Percentiles rank a stretch among this genome's conserved stretches.
Conservation (phyloP, 2,797 vertebrate species). For the Diplodus puntazzo region DNA sequence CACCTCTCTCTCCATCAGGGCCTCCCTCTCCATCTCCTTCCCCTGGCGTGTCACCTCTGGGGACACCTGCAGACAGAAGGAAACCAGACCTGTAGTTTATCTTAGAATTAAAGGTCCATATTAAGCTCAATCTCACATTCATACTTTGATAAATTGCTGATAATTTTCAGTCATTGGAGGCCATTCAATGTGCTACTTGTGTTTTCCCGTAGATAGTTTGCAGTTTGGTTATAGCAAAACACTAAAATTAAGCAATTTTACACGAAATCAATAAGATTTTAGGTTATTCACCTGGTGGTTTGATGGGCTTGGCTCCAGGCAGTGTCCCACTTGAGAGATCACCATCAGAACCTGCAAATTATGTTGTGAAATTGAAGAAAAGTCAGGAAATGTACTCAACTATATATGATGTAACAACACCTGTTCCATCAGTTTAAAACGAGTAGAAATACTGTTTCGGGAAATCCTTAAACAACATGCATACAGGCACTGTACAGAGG, state of each 20-base stretch:
- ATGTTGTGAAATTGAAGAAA: not conserved
- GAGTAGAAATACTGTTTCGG: constrained; percentile 21
- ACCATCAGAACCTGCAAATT: constrained; percentile 55
- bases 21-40: constrained; percentile 79
- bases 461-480: not conserved
- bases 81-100: not conserved
- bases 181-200: not conserved
- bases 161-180: not conserved
- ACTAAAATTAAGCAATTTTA: not conserved
- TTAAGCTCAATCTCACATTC: too few species aligned
- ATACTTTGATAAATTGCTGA: not conserved
- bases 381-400: not conserved
- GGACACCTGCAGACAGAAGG: constrained; percentile 67
- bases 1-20: constrained; percentile 69
- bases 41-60: constrained; percentile 83
- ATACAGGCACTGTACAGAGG: not conserved
- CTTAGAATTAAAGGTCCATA: not conserved
- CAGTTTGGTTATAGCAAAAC: not conserved
- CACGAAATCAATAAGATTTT: not conserved
- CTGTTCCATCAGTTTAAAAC: constrained; percentile 52
- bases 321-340: constrained; percentile 53
- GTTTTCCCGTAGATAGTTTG: not conserved
- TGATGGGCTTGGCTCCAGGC: constrained; percentile 78
- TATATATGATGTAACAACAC: constrained; percentile 26
- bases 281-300: constrained; percentile 75